Evolutionary conservation across 1,140 invertebrate genomes (phyloP).

Genomic region (Pseudomyrmex pallidus): DNA sequence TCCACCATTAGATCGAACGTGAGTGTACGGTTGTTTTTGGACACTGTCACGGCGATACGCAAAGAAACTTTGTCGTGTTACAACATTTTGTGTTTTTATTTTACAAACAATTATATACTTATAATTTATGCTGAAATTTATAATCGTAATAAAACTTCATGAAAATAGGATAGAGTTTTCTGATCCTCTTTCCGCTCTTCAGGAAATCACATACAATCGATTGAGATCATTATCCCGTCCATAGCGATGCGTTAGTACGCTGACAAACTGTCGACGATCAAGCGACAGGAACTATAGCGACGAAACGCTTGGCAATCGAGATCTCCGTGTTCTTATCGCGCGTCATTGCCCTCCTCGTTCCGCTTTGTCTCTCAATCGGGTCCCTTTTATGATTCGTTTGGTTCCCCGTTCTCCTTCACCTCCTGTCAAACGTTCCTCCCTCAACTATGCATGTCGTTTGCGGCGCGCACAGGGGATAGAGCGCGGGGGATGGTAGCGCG

Average conservation of each 20-base stretch:
- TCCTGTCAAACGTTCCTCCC: slow-evolving; percentile 70
- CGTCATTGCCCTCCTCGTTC: slow-evolving; percentile 50
- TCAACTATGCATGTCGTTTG: slow-evolving; percentile 77
- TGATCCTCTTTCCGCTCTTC: not conserved
- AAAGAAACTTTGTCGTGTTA: not conserved
- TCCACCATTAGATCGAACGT: not conserved
- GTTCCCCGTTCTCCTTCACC: slow-evolving; percentile 38
- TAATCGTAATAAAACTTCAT: no score
- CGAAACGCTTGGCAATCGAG: slow-evolving; percentile 50
- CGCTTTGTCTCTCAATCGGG: slow-evolving; percentile 67
- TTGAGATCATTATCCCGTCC: slow-evolving; percentile 35
- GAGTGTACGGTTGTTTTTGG: not conserved
- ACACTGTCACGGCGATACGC: not conserved
- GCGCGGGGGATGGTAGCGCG: slow-evolving; percentile 70
- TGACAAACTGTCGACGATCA: slow-evolving; percentile 37
- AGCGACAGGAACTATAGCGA: not conserved
- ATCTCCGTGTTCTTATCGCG: slow-evolving; percentile 58
- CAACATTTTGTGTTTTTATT: no score
- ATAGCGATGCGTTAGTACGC: slow-evolving; percentile 11
- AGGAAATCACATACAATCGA: slow-evolving; percentile 6
- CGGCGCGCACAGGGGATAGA: slow-evolving; percentile 67
- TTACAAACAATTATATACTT: no score
- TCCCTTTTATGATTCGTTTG: slow-evolving; percentile 73
- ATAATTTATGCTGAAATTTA: no score
- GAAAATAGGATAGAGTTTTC: not conserved